Percentiles rank a stretch among this genome's conserved stretches.
Conservation (phyloP, 2,113 vertebrate genomes). For the Ctenodactylus gundi region DNA sequence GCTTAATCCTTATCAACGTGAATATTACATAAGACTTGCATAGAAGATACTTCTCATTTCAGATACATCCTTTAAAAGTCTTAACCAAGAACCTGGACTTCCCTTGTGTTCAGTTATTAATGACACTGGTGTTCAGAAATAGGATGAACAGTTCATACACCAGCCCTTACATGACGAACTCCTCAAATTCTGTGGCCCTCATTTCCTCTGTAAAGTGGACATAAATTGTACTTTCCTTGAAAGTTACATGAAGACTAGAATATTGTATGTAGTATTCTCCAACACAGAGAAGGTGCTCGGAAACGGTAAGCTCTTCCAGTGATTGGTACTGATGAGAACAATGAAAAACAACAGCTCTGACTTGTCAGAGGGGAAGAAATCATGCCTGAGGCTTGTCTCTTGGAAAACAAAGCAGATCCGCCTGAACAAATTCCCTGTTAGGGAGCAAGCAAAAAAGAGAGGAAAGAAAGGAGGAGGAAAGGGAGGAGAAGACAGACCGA, state of each 20-base stretch:
- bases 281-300: not conserved
- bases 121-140: conserved; percentile 21
- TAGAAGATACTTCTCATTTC: conserved; percentile 30
- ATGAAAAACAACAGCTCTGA: not conserved
- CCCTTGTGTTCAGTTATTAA: not conserved
- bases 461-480: not conserved
- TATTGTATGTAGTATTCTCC: not conserved
- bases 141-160: not conserved
- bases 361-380: conserved; percentile 13
- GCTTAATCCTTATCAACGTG: not conserved
- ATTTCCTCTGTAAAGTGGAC: conserved; percentile 1
- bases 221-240: conserved; percentile 24
- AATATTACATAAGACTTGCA: not conserved
- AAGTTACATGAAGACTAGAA: conserved; percentile 25
- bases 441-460: not conserved
- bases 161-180: not conserved
- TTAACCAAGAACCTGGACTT: not conserved
- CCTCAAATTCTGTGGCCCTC: not conserved
- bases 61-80: not conserved
- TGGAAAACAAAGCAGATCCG: conserved; percentile 3
- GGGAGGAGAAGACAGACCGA: not conserved
- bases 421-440: not conserved
- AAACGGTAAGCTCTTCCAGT: not conserved
- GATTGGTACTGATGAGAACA: conserved; percentile 1
- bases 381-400: not conserved